A percentile compares a stretch with the other conserved stretches of the same genome.
These are phyloP conservation scores for Peromyscus californicus DNA, from an alignment of 2,113 vertebrate genomes.

Conservation along the genomic window DNA sequence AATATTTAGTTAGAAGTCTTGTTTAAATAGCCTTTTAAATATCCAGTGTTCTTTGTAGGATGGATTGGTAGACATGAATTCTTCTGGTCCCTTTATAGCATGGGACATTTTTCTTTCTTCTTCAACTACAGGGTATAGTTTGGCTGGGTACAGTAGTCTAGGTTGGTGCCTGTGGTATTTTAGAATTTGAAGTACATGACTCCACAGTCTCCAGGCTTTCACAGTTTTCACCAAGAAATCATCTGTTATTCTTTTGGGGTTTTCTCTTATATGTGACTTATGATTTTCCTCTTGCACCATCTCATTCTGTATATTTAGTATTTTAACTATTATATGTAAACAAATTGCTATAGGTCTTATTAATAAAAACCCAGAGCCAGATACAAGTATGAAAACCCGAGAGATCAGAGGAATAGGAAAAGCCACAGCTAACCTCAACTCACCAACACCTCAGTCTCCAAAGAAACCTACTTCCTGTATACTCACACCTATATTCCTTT, in stretches of 20 bases:
- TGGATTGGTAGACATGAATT: not conserved
- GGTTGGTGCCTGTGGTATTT: not conserved
- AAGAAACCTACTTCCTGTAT: no score
- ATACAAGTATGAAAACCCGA: no score
- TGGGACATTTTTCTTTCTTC: not conserved
- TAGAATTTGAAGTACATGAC: not conserved
- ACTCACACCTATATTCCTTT: no score
- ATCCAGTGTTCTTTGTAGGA: not conserved
- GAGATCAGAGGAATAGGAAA: no score
- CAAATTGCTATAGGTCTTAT: not conserved
- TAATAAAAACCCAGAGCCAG: no score
- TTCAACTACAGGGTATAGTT: not conserved
- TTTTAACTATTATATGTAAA: not conserved
- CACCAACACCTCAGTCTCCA: no score
- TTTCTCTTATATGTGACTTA: not conserved
- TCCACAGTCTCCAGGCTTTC: not conserved
- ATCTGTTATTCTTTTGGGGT: not conserved
- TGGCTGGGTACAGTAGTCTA: not conserved
- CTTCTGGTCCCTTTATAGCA: not conserved
- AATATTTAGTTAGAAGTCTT: not conserved
- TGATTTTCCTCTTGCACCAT: not conserved
- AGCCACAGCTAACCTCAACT: no score
- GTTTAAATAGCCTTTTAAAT: not conserved
- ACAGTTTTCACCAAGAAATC: not conserved
- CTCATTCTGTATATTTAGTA: not conserved